A percentile compares a stretch with the other conserved stretches of the same genome.
These are phyloP conservation scores for Oconnorella tubifera DNA, from an alignment of 2,888 invertebrate species.

Conservation along the genomic window DNA sequence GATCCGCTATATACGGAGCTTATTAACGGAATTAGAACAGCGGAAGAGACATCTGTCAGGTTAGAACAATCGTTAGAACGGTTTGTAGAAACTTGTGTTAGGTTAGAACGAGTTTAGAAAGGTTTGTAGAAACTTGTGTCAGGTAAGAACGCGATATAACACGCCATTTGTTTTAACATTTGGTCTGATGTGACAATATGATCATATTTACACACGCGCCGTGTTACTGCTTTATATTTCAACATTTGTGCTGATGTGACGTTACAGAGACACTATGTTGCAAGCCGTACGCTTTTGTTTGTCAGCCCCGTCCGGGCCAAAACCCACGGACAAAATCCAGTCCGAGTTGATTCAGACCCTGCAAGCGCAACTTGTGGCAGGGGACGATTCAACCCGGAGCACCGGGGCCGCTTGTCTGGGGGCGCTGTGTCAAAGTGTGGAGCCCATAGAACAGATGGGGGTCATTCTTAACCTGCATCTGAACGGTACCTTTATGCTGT, in stretches of 20 bases:
- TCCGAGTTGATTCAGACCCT: slow-evolving; percentile 66
- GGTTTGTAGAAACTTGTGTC: too few relatives aligned
- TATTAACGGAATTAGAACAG: slow-evolving; percentile 73
- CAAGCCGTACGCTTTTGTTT: slow-evolving; percentile 84
- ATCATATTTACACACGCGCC: too few relatives aligned
- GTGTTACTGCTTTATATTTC: too few relatives aligned
- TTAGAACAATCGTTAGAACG: too few relatives aligned
- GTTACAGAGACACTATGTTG: slow-evolving; percentile 78
- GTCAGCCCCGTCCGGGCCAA: slow-evolving; percentile 78
- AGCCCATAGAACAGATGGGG: too few relatives aligned
- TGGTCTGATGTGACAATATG: too few relatives aligned
- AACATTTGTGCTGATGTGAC: too few relatives aligned
- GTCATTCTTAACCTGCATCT: too few relatives aligned
- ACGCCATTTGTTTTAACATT: too few relatives aligned
- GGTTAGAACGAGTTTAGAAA: too few relatives aligned
- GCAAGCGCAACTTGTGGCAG: slow-evolving; percentile 48
- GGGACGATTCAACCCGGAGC: slow-evolving; percentile 75
- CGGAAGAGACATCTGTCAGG: slow-evolving; percentile 78
- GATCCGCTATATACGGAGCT: slow-evolving; percentile 93
- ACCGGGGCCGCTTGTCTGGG: slow-evolving; percentile 87
- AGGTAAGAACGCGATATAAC: too few relatives aligned
- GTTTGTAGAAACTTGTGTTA: not conserved
- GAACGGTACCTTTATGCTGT: too few relatives aligned
- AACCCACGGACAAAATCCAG: slow-evolving; percentile 77
- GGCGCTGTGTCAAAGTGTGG: slow-evolving; percentile 71